Percentiles rank a stretch among this genome's conserved stretches.
Evolutionary conservation across 2,797 vertebrate genomes (phyloP).

Genomic region (Telmatherina bonti): DNA sequence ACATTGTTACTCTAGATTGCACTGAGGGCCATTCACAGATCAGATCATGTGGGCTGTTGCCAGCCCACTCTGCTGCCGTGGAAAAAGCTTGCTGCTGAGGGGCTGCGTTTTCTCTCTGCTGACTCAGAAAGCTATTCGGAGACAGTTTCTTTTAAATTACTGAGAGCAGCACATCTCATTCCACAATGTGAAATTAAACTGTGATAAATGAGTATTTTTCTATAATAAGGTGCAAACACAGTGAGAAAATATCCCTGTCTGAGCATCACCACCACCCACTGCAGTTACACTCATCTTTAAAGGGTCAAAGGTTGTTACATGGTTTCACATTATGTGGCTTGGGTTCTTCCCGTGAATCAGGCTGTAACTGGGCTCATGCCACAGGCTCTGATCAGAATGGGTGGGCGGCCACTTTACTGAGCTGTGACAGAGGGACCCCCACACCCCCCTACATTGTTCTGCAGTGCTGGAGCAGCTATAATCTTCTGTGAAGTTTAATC

Average conservation of each 20-base stretch:
- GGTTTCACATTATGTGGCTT: slow-evolving; percentile 48
- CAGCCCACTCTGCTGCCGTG: slow-evolving; percentile 44
- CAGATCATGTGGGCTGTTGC: slow-evolving; percentile 46
- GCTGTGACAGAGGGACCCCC: slow-evolving; percentile 63
- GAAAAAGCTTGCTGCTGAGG: slow-evolving; percentile 48
- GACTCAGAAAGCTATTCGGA: slow-evolving; percentile 71
- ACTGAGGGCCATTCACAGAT: slow-evolving; percentile 64
- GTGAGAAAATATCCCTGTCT: slow-evolving; percentile 39
- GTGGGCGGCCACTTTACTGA: slow-evolving; percentile 73
- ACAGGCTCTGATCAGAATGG: slow-evolving; percentile 79
- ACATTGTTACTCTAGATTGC: slow-evolving; percentile 58
- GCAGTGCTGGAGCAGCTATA: slow-evolving; percentile 80
- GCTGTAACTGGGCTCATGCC: slow-evolving; percentile 73
- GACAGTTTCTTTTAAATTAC: slow-evolving; percentile 63
- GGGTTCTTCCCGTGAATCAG: slow-evolving; percentile 66
- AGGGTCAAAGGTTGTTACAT: slow-evolving; percentile 31
- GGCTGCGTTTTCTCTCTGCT: slow-evolving; percentile 62
- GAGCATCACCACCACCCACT: slow-evolving; percentile 12
- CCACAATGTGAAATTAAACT: slow-evolving; percentile 67
- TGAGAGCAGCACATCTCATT: slow-evolving; percentile 66
- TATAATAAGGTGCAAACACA: slow-evolving; percentile 55
- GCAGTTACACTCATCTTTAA: slow-evolving; percentile 14
- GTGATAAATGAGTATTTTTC: slow-evolving; percentile 58
- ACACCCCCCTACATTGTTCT: slow-evolving; percentile 68
- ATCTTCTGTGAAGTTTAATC: slow-evolving; percentile 82